Base-by-base conservation (phyloP, 2,113 vertebrate species). In the Pterocles orientalis region DNA sequence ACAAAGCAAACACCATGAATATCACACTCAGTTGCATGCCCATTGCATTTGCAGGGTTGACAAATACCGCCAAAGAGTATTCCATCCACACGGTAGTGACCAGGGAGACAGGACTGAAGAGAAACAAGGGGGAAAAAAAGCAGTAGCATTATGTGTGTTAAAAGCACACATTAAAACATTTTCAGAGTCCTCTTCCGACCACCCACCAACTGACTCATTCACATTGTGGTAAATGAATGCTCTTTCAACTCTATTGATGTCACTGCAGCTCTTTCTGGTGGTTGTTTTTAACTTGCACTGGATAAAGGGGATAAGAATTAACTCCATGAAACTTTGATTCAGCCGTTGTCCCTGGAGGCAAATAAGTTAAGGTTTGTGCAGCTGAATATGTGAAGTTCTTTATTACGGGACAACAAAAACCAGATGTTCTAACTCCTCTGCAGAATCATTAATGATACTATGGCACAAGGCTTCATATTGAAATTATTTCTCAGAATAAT, bases 51-150 rank as follows among this genome's bases (percentile, higher is more conserved):
- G 87, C 99, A 99, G 78, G 98, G 99, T 34, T 99, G 96, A 66
- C 99, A 99, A 91, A 99, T 99, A 23, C 99, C 99, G 69, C 99
- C 99, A 50, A 99, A 99, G 92, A 99, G 97, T 68, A 99, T 99
- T 33, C 99, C 99, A 2, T 98, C 99, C 43, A 99, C 98, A 6
- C 99, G 98, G 93, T 99, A 99, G 88, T 98, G 98, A 25, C 98
- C 98, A n/a, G 98, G 94, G 34, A 98, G 96, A 83, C 99, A 99
- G 23, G 97, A 97, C 99, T 99, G 93, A 65, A 96, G 94, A 68
- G 88, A 83, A 97, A 95, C 0, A 1, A 31, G n/a, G 5, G 39
- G 20, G 25, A 51, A 12, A 48, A 96, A 80, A 92, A 65, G 48
- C 11, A 81, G 64, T 4, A 86, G 57, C 47, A 51, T 72, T 56